Evolutionary conservation across 1,140 invertebrate species (phyloP).

Genomic region (Lucilia cuprina): DNA sequence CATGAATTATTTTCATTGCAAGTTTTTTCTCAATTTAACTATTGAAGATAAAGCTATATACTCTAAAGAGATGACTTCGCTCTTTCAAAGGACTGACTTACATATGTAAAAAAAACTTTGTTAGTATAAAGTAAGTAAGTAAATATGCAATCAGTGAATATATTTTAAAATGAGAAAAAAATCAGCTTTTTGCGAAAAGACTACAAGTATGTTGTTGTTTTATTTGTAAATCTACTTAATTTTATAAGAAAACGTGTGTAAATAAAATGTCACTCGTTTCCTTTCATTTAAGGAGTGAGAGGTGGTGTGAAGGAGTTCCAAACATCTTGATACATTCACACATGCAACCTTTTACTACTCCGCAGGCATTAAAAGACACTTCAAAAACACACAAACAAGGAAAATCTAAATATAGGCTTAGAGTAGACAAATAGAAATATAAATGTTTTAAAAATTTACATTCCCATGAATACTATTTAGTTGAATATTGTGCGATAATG

Average conservation of each 20-base stretch:
- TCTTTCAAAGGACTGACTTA: too few species aligned
- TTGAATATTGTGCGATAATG: neutral
- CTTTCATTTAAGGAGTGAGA: neutral
- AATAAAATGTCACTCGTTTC: neutral
- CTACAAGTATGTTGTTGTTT: neutral
- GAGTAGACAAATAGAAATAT: neutral
- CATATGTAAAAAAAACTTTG: neutral
- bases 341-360: neutral
- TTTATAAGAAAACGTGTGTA: neutral
- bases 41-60: too few species aligned
- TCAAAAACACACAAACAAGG: neutral
- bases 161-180: neutral
- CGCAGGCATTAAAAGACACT: neutral
- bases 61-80: too few species aligned
- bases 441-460: neutral
- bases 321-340: neutral
- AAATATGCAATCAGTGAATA: neutral
- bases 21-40: too few species aligned
- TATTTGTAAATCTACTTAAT: neutral
- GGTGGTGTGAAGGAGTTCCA: too few species aligned
- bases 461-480: too few species aligned
- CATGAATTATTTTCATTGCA: too few species aligned
- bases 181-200: neutral
- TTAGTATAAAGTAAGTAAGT: neutral
- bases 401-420: neutral